Evolutionary conservation across 2,113 vertebrate species (phyloP).

Genomic region (Hippocampus guttulatus): DNA sequence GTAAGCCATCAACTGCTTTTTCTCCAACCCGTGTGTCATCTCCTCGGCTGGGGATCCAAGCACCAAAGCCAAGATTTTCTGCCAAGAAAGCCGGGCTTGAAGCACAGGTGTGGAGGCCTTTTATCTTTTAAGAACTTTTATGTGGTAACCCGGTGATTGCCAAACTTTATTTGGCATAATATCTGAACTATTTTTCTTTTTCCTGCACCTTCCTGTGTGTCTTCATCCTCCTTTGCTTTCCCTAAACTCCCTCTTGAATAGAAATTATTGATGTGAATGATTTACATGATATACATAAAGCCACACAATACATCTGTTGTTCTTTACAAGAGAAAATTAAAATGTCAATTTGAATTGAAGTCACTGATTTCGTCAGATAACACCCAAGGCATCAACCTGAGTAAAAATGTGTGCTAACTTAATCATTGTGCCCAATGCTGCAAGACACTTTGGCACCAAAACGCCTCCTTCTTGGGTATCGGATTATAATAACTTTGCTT

Average conservation of each 20-base stretch:
- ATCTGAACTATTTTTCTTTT: slow-evolving; percentile 8
- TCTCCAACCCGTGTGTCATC: slow-evolving; percentile 75
- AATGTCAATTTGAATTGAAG: slow-evolving; percentile 3
- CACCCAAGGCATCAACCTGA: background rate
- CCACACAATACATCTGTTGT: background rate
- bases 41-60: slow-evolving; percentile 74
- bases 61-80: slow-evolving; percentile 89
- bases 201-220: slow-evolving; percentile 12
- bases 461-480: slow-evolving; percentile 29
- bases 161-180: slow-evolving; percentile 2
- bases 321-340: background rate
- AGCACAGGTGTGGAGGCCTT: slow-evolving; percentile 98
- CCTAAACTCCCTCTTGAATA: background rate
- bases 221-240: slow-evolving; percentile 15
- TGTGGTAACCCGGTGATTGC: background rate
- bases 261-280: background rate
- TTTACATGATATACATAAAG: background rate
- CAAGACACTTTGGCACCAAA: slow-evolving; percentile 10
- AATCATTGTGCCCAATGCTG: slow-evolving; percentile 21
- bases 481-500: slow-evolving; percentile 40
- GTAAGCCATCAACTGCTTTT: slow-evolving; percentile 57
- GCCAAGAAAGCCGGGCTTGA: slow-evolving; percentile 86
- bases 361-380: slow-evolving; percentile 17
- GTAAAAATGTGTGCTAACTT: slow-evolving; percentile 15
- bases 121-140: slow-evolving; percentile 28